Percentiles rank a stretch among this genome's conserved stretches.
Conservation (phyloP, 2,888 invertebrate genomes). For the Meandrusa payeni region DNA sequence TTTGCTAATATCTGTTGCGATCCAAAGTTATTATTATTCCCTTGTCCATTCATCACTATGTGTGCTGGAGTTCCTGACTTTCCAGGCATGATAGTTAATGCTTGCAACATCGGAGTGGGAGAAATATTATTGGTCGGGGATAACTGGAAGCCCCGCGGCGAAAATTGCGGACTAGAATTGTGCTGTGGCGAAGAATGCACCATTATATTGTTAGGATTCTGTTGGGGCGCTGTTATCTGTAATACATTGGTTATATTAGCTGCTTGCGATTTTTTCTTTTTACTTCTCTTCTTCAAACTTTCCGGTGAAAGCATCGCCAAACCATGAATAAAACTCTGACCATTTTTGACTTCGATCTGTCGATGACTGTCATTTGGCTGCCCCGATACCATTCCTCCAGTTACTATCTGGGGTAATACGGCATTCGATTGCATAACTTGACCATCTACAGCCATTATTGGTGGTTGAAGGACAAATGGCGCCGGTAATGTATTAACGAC, state of each 20-base stretch:
- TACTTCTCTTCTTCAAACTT: constrained; percentile 82
- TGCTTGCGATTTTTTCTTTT: constrained; percentile 87
- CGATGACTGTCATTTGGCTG: constrained; percentile 72
- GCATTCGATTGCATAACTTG: constrained; percentile 85
- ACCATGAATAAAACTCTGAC: constrained; percentile 60
- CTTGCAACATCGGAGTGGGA: constrained; percentile 86
- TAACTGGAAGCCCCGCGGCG: constrained; percentile 88
- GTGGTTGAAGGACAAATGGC: constrained; percentile 89
- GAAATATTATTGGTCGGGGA: constrained; percentile 85
- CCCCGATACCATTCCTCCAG: constrained; percentile 82
- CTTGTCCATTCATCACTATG: constrained; percentile 88
- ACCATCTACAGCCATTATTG: constrained; percentile 88
- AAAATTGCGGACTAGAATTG: constrained; percentile 78
- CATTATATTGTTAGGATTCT: constrained; percentile 83
- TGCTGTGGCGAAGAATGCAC: constrained; percentile 73
- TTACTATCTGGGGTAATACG: constrained; percentile 85
- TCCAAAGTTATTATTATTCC: constrained; percentile 80
- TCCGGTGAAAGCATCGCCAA: constrained; percentile 85
- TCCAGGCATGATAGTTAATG: constrained; percentile 88
- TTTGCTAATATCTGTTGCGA: constrained; percentile 86
- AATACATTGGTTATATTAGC: constrained; percentile 86
- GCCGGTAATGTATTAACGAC: constrained; percentile 90
- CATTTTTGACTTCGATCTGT: constrained; percentile 79
- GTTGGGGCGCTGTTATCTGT: constrained; percentile 85
- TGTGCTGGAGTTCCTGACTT: constrained; percentile 87